Conservation (phyloP, 1,140 invertebrate genomes). For the Arctopsyche grandis region DNA sequence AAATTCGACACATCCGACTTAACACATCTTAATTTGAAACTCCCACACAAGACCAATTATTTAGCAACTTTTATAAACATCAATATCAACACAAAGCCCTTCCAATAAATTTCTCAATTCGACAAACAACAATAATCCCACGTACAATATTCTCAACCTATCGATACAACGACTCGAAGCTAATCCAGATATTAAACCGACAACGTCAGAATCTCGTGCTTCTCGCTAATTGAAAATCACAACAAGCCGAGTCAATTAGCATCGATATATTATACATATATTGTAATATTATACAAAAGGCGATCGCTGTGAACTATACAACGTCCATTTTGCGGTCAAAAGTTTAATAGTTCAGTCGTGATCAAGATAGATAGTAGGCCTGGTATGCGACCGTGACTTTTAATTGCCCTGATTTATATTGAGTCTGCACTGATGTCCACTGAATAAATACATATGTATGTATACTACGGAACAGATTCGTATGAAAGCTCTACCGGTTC, state of each 20-base stretch:
- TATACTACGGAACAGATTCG: too few species aligned
- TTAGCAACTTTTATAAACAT: too few species aligned
- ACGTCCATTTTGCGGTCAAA: slow-evolving; percentile 13
- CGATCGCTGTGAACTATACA: neutral
- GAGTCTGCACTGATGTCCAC: slow-evolving; percentile 2
- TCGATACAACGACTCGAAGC: neutral
- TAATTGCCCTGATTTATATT: slow-evolving; percentile 24
- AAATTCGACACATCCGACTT: too few species aligned
- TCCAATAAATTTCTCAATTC: too few species aligned
- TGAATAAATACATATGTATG: neutral
- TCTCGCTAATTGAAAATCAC: slow-evolving; percentile 2
- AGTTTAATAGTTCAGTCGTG: slow-evolving; percentile 38
- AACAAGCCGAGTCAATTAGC: neutral
- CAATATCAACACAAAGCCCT: too few species aligned
- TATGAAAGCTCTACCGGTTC: too few species aligned
- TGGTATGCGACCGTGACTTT: slow-evolving; percentile 26
- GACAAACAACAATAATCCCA: too few species aligned
- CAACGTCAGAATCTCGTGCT: neutral
- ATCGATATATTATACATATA: neutral
- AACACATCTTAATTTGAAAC: too few species aligned
- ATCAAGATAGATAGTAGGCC: slow-evolving; percentile 8
- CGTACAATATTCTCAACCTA: too few species aligned
- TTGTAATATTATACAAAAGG: too few species aligned
- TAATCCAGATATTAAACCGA: neutral
- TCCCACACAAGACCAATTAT: too few species aligned